Evolutionary conservation across 2,113 vertebrate genomes (phyloP).

Genomic region (Delphinapterus leucas): DNA sequence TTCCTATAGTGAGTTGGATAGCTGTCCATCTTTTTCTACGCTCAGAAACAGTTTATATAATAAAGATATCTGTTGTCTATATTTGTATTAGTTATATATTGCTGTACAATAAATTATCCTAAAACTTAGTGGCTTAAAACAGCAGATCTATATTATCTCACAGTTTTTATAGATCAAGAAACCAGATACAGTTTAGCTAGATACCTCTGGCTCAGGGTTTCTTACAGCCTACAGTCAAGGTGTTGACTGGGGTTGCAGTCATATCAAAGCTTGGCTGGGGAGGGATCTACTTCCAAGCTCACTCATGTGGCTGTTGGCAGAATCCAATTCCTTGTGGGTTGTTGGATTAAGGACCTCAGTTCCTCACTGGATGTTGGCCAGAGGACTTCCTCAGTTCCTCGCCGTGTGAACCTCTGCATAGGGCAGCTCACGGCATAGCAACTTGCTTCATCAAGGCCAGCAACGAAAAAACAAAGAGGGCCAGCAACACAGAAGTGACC

Average conservation of each 20-base stretch:
- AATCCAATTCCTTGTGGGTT: background rate
- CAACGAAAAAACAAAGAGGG: background rate
- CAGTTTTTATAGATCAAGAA: constrained; percentile 17
- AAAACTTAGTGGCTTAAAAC: background rate
- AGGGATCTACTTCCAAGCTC: background rate
- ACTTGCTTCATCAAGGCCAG: constrained; percentile 22
- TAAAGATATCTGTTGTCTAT: constrained; percentile 5
- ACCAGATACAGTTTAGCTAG: background rate
- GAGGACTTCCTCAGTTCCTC: background rate
- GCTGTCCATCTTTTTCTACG: background rate
- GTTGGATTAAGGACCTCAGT: background rate
- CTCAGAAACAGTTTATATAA: background rate
- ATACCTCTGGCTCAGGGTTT: background rate
- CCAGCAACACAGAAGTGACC: background rate
- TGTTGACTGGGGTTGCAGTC: background rate
- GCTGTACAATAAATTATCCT: background rate
- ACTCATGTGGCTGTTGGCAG: background rate
- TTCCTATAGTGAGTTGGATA: background rate
- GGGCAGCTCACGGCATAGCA: background rate
- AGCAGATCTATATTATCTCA: background rate
- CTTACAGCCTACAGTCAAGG: background rate
- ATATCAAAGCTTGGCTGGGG: background rate
- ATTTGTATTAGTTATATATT: constrained; percentile 17
- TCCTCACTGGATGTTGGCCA: background rate
- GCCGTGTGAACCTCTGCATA: background rate